Base-by-base conservation (phyloP, 2,113 vertebrate species). In the Oncorhynchus tshawytscha region DNA sequence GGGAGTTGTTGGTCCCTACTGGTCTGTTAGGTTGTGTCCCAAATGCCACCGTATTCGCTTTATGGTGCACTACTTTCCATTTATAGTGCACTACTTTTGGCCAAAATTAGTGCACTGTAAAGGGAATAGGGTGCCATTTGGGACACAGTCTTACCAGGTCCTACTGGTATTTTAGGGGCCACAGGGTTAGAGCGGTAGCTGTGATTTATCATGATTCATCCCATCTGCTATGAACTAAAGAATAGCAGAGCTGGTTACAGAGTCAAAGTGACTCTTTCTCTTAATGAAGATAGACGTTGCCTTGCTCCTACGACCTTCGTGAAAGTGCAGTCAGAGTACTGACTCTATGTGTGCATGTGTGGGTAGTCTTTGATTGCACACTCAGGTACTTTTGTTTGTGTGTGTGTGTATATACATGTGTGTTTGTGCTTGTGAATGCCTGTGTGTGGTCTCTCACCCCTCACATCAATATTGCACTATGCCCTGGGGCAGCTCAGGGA, bases 391-490 rank as follows among this genome's bases (percentile, higher is more conserved):
- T 66, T 27, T 22, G 64, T 48, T 34, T n/a, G 16, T 60, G 24
- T n/a, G 29, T 59, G 71, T n/a, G 27, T 60, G 25, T 34, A 27
- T 34, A 16, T n/a, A 22, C 39, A 66, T 72, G 54, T 67, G 60
- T 71, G 57, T 72, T 62, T 73, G 22, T 18, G 57, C n/a, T 34
- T 62, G 29, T 64, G 71, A 24, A 59, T 12, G 70, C 7, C 7
- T 62, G 71, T n/a, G 59, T 60, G 48, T 69, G n/a, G 51, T 77
- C 72, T 45, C 67, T 62, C 45, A 80, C 22, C 72, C 75, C 48
- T 82, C 83, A 68, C 70, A 85, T 85, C 45, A 83, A 80, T 82
- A 78, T 78, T 85, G 72, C 31, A 87, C 54, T 75, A 48, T 76
- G 70, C 72, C 80, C 75, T 7, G n/a, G 67, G 78, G 74, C 82